A percentile compares a stretch with the other conserved stretches of the same genome.
phyloP scores from a whole-genome alignment of 2,888 invertebrate genomes.

The Monopis laevigella region DNA sequence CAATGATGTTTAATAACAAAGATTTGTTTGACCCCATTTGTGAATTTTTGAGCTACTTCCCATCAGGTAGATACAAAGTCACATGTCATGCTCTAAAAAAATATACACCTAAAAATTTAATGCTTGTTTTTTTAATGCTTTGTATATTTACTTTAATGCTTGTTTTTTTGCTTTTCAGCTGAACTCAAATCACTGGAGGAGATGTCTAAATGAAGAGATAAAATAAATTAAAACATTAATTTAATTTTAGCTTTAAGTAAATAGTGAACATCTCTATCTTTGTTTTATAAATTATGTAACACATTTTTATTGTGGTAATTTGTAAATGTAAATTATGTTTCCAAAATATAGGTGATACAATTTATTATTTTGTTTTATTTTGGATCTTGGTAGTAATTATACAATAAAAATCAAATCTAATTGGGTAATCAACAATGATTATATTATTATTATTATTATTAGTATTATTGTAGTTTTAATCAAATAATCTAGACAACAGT shows the following conservation, averaged over 20 bases:
- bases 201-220: slow-evolving; percentile 25
- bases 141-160: too few relatives aligned
- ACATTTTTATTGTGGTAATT: slow-evolving; percentile 23
- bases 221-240: slow-evolving; percentile 17
- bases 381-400: slow-evolving; percentile 12
- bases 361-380: slow-evolving; percentile 21
- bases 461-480: too few relatives aligned
- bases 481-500: too few relatives aligned
- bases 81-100: too few relatives aligned
- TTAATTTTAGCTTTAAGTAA: slow-evolving; percentile 37
- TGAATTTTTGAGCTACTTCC: too few relatives aligned
- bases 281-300: slow-evolving; percentile 18
- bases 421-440: too few relatives aligned
- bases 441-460: too few relatives aligned
- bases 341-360: slow-evolving; percentile 44
- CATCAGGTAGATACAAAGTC: too few relatives aligned
- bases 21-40: too few relatives aligned
- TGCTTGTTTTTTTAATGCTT: too few relatives aligned
- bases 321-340: slow-evolving; percentile 26
- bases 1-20: too few relatives aligned
- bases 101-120: neutral
- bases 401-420: too few relatives aligned
- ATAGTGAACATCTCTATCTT: slow-evolving; percentile 33
- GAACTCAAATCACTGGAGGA: slow-evolving; percentile 55
- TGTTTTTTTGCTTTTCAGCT: slow-evolving; percentile 42